Evolutionary conservation across 2,113 vertebrate genomes (phyloP).

Genomic region (Centropristis striata): DNA sequence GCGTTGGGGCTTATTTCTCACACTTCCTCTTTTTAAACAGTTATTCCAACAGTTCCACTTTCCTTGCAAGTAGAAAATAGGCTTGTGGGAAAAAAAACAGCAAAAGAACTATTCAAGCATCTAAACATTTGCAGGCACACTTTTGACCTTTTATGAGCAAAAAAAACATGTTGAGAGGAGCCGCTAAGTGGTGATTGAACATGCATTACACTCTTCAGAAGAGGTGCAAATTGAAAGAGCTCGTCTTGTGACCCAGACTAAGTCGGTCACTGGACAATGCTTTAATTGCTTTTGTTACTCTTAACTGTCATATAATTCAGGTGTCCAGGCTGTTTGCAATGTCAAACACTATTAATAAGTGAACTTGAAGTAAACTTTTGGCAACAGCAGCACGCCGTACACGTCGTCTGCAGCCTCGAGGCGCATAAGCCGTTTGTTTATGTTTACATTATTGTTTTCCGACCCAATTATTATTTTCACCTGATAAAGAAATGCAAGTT

Average conservation of each 20-base stretch:
- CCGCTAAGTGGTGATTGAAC: constrained; percentile 42
- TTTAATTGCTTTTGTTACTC: constrained; percentile 53
- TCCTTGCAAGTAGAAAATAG: constrained; percentile 13
- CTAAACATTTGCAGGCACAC: not conserved
- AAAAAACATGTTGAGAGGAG: not conserved
- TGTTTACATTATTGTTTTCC: constrained; percentile 57
- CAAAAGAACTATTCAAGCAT: not conserved
- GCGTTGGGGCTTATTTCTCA: not conserved
- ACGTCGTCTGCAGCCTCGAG: not conserved
- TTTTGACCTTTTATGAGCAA: not conserved
- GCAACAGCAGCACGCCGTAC: not conserved
- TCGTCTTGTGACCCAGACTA: constrained; percentile 32
- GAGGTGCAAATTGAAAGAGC: constrained; percentile 57
- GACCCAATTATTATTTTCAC: constrained; percentile 54
- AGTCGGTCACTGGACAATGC: constrained; percentile 65
- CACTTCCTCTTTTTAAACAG: not conserved
- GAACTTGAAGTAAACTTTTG: constrained; percentile 33
- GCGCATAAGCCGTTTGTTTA: constrained; percentile 8
- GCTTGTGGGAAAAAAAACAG: not conserved
- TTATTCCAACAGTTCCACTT: not conserved
- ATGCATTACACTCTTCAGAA: constrained; percentile 38
- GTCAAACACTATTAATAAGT: constrained; percentile 11
- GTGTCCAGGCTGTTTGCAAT: constrained; percentile 12
- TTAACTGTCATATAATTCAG: constrained; percentile 8
- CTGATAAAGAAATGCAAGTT: constrained; percentile 58